A percentile compares a stretch with the other conserved stretches of the same genome.
phyloP scores from a whole-genome alignment of 2,113 vertebrate genomes.

The Polyodon spathula region DNA sequence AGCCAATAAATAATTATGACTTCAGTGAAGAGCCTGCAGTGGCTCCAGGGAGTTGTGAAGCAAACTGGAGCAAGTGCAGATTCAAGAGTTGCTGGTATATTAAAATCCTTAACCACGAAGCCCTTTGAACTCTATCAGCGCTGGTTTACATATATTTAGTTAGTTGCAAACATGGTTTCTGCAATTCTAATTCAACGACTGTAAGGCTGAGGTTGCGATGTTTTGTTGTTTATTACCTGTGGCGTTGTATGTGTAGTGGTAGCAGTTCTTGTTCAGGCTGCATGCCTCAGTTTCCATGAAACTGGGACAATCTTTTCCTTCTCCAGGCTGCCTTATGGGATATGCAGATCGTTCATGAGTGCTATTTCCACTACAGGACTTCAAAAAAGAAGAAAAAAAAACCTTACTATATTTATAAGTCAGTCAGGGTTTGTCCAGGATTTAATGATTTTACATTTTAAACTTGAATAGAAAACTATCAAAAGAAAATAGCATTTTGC shows the following conservation, averaged over 20 bases:
- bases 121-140: slow-evolving; percentile 31
- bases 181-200: not conserved
- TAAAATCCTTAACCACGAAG: slow-evolving; percentile 23
- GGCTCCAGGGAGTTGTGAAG: slow-evolving; percentile 36
- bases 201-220: no score
- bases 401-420: slow-evolving; percentile 2
- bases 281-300: slow-evolving; percentile 69
- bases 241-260: slow-evolving; percentile 92
- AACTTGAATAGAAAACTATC: no score
- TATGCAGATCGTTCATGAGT: slow-evolving; percentile 66
- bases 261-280: slow-evolving; percentile 86
- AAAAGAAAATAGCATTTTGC: no score
- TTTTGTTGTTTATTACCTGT: slow-evolving; percentile 62
- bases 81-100: slow-evolving; percentile 19
- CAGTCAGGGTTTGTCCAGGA: not conserved
- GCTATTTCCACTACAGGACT: slow-evolving; percentile 78
- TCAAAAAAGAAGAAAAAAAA: slow-evolving; percentile 33
- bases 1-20: not conserved
- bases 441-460: not conserved
- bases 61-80: slow-evolving; percentile 15
- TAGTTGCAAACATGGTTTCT: slow-evolving; percentile 17
- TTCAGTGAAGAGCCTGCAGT: slow-evolving; percentile 23
- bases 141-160: slow-evolving; percentile 27
- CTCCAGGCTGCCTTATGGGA: slow-evolving; percentile 64
- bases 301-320: slow-evolving; percentile 71